Conservation (phyloP, 1,140 invertebrate genomes). For the Pomacea maculata region DNA sequence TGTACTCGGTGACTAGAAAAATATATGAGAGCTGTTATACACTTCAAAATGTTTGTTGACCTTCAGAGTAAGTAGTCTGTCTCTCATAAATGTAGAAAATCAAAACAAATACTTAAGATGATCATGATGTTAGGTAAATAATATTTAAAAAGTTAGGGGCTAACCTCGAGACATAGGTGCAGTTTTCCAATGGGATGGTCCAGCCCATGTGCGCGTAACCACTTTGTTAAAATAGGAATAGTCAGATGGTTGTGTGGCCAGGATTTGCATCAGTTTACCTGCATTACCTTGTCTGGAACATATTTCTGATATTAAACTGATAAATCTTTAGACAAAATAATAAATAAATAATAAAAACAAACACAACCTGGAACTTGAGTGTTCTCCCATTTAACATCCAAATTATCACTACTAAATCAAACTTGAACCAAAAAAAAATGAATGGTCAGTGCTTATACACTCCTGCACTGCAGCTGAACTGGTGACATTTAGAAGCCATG, state of each 20-base stretch:
- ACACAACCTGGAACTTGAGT: no score
- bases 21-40: no score
- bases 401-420: not conserved
- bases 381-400: not conserved
- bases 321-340: not conserved
- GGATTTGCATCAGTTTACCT: conserved; percentile 56
- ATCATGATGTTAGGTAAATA: no score
- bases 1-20: no score
- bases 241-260: conserved; percentile 68
- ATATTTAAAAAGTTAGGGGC: no score
- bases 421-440: not conserved
- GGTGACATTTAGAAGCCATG: no score
- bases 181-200: conserved; percentile 79
- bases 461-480: no score
- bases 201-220: conserved; percentile 76
- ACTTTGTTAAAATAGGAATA: conserved; percentile 76
- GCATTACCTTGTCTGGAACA: conserved; percentile 53
- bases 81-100: no score
- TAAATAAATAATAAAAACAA: not conserved
- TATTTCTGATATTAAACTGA: not conserved
- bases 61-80: not conserved
- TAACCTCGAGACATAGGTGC: conserved; percentile 50
- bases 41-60: not conserved
- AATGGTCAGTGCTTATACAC: no score
- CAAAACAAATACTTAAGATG: no score